phyloP scores from a whole-genome alignment of 2,888 invertebrate genomes.

The Spodoptera picta region DNA sequence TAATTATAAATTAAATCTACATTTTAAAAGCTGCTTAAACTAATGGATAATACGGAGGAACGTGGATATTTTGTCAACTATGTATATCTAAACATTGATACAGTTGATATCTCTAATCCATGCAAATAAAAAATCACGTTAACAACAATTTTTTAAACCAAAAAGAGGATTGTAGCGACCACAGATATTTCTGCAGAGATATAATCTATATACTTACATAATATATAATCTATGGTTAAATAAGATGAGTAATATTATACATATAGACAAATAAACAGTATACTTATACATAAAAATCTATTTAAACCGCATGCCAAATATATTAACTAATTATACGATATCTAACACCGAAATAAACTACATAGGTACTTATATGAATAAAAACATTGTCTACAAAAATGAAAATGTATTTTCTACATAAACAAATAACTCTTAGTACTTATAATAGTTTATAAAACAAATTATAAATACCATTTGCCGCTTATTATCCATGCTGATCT shows the following conservation, averaged over 20 bases:
- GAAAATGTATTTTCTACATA: conserved; percentile 31
- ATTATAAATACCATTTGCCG: conserved; percentile 62
- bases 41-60: neutral
- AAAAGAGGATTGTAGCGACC: neutral
- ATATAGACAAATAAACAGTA: conserved; percentile 25
- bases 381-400: conserved; percentile 20
- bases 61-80: neutral
- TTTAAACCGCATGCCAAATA: conserved; percentile 34
- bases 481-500: conserved; percentile 62
- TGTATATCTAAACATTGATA: conserved; percentile 4
- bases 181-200: conserved; percentile 13
- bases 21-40: neutral
- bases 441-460: conserved; percentile 62
- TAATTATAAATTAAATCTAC: neutral
- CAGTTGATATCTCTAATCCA: neutral
- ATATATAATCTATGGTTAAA: conserved; percentile 1
- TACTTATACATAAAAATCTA: conserved; percentile 8
- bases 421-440: conserved; percentile 50
- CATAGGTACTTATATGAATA: neutral
- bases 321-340: neutral
- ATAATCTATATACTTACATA: conserved; percentile 3
- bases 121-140: conserved; percentile 20
- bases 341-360: conserved; percentile 5
- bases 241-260: neutral
- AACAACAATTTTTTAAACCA: neutral